Evolutionary conservation across 2,797 vertebrate genomes (phyloP).

Genomic region (Melanotaenia nigrans): DNA sequence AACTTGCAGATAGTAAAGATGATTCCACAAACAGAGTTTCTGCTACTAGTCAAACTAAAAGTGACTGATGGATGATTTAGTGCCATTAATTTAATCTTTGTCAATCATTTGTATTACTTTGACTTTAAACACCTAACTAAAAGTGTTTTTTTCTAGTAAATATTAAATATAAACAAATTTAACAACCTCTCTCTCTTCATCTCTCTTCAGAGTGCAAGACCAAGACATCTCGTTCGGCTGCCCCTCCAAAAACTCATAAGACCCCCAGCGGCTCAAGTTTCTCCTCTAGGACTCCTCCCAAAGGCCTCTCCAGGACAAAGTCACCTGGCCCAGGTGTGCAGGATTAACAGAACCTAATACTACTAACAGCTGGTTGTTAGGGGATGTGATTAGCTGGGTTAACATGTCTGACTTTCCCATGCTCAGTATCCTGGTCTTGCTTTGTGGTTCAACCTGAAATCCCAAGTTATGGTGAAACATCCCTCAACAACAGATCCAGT

Average conservation of each 20-base stretch:
- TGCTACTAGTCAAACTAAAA: no score
- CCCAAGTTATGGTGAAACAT: not conserved
- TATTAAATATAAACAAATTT: no score
- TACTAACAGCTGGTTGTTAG: not conserved
- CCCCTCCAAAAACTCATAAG: slow-evolving; percentile 64
- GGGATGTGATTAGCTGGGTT: not conserved
- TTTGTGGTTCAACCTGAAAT: not conserved
- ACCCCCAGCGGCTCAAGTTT: slow-evolving; percentile 50
- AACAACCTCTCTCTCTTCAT: not conserved
- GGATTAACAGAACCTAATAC: not conserved
- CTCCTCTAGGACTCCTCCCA: slow-evolving; percentile 59
- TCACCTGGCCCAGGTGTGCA: slow-evolving; percentile 68
- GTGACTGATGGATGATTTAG: no score
- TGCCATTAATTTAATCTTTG: no score
- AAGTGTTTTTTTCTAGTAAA: no score
- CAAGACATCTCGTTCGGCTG: slow-evolving; percentile 55
- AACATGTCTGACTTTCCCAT: not conserved
- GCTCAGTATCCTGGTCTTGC: no score
- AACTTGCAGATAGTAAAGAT: no score
- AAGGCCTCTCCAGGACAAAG: slow-evolving; percentile 64
- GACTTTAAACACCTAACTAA: no score
- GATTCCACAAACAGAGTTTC: no score
- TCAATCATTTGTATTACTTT: no score
- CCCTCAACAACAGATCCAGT: not conserved
- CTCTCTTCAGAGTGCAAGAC: slow-evolving; percentile 59